phyloP scores from a whole-genome alignment of 1,140 invertebrate genomes.

The Ostrea denselamellosa region DNA sequence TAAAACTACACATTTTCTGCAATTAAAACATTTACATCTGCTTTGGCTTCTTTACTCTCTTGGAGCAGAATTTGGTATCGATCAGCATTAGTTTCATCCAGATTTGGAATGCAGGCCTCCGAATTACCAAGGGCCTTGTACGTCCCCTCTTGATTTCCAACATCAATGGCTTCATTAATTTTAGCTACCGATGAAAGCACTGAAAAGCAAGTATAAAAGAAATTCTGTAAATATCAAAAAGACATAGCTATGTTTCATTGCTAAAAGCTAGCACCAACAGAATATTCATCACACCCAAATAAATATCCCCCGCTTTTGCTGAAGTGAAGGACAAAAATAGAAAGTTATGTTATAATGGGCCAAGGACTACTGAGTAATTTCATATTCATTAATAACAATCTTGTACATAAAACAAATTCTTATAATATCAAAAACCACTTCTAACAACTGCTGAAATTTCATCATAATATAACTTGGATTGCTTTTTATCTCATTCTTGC shows the following conservation, averaged over 20 bases:
- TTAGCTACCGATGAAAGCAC: constrained; percentile 82
- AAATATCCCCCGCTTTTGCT: too few relatives aligned
- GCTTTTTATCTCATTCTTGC: constrained; percentile 80
- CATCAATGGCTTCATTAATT: constrained; percentile 85
- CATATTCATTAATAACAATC: background rate
- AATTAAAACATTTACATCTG: constrained; percentile 78
- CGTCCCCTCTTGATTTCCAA: constrained; percentile 78
- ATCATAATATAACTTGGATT: constrained; percentile 82
- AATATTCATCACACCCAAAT: too few relatives aligned
- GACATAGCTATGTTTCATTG: too few relatives aligned
- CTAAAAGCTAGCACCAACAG: too few relatives aligned
- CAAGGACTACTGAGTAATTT: too few relatives aligned
- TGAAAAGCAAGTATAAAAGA: constrained; percentile 49
- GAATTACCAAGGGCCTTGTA: constrained; percentile 65
- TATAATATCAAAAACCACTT: constrained; percentile 71
- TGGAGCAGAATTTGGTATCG: constrained; percentile 83
- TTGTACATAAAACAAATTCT: background rate
- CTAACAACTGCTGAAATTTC: constrained; percentile 84
- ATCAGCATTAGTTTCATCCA: constrained; percentile 81
- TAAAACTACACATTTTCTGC: too few relatives aligned
- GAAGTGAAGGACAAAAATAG: too few relatives aligned
- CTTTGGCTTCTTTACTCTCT: constrained; percentile 81
- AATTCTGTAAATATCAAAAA: background rate
- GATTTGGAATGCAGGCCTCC: constrained; percentile 74
- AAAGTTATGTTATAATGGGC: too few relatives aligned